Evolutionary conservation across 1,140 invertebrate species (phyloP).

Genomic region (Medauroidea extradentata): DNA sequence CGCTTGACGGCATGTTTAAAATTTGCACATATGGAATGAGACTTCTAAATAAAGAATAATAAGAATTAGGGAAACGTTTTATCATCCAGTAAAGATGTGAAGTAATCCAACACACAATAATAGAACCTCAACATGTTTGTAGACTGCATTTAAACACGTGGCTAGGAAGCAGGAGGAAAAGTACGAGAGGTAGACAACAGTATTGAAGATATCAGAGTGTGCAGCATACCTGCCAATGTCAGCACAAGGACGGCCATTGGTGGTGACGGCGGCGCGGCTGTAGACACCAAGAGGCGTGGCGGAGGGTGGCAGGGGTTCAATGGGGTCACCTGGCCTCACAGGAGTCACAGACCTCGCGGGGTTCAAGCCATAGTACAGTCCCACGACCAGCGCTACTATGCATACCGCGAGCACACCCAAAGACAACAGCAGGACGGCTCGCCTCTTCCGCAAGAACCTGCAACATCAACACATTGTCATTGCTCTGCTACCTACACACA

Average conservation of each 20-base stretch:
- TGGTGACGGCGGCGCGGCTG: slow-evolving; percentile 3
- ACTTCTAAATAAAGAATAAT: too few relatives aligned
- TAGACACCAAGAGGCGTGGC: neutral
- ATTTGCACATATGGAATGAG: too few relatives aligned
- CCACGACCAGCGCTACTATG: neutral
- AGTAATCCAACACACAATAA: too few relatives aligned
- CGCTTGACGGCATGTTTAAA: too few relatives aligned
- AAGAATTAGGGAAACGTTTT: too few relatives aligned
- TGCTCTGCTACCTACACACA: neutral
- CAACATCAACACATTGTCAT: neutral
- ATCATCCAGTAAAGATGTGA: too few relatives aligned
- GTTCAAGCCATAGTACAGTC: neutral
- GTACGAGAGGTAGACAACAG: neutral
- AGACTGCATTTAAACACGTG: too few relatives aligned
- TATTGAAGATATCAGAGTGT: neutral
- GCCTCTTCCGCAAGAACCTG: neutral
- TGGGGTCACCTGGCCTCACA: neutral
- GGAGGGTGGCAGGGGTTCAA: neutral
- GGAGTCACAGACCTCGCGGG: neutral
- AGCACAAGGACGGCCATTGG: slow-evolving; percentile 8
- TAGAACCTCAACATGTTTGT: too few relatives aligned
- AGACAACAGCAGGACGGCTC: neutral
- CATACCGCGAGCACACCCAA: neutral
- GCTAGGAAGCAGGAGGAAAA: too few relatives aligned
- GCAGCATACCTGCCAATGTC: slow-evolving; percentile 11